phyloP scores from a whole-genome alignment of 2,888 invertebrate species.

The Beris chalybata region DNA sequence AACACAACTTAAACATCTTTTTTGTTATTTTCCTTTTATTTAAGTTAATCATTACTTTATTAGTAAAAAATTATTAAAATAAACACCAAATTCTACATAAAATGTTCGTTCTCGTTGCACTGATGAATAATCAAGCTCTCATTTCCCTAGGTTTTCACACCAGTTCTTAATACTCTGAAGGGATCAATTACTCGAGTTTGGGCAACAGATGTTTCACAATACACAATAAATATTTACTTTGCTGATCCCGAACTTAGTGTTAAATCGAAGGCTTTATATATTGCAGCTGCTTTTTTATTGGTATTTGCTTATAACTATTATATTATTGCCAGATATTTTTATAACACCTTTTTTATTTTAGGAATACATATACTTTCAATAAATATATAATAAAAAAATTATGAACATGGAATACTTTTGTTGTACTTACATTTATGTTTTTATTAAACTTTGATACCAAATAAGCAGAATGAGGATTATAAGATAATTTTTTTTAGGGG shows the following conservation, averaged over 20 bases:
- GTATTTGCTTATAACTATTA: slow-evolving; percentile 56
- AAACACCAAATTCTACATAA: too few species aligned
- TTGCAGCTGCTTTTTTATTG: slow-evolving; percentile 82
- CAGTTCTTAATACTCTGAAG: slow-evolving; percentile 64
- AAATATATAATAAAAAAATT: slow-evolving; percentile 37
- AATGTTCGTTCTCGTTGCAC: too few species aligned
- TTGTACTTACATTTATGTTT: too few species aligned
- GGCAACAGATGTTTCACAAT: slow-evolving; percentile 68
- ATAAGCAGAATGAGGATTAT: too few species aligned
- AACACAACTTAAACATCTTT: too few species aligned
- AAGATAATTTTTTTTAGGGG: too few species aligned
- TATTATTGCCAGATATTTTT: not conserved
- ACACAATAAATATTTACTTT: slow-evolving; percentile 75
- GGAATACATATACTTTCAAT: slow-evolving; percentile 55
- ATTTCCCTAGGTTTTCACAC: slow-evolving; percentile 58
- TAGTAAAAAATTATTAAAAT: too few species aligned
- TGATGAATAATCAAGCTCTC: not conserved
- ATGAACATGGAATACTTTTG: not conserved
- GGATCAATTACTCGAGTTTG: slow-evolving; percentile 73
- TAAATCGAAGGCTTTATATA: slow-evolving; percentile 75
- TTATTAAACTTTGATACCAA: too few species aligned
- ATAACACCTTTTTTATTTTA: slow-evolving; percentile 40
- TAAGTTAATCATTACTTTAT: too few species aligned
- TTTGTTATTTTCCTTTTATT: too few species aligned
- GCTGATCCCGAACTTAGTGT: slow-evolving; percentile 71